Conservation (phyloP, 2,797 vertebrate species). For the Okamejei kenojei region DNA sequence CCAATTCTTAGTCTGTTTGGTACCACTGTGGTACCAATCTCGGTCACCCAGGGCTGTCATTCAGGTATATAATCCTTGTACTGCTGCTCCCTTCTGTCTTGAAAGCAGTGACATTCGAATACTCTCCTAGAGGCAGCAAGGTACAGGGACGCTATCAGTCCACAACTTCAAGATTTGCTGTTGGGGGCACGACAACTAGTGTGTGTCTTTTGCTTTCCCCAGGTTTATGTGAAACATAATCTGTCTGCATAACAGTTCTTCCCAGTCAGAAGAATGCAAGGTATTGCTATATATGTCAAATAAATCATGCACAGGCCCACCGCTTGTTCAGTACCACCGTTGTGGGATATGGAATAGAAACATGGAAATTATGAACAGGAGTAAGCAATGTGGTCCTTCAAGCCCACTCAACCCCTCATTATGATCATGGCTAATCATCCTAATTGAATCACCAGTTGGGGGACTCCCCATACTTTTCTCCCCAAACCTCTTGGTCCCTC, state of each 20-base stretch:
- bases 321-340: not conserved
- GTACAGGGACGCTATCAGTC: no score
- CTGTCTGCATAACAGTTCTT: not conserved
- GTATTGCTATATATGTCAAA: not conserved
- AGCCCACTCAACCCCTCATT: no score
- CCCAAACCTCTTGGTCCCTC: no score
- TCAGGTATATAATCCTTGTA: slow-evolving; percentile 61
- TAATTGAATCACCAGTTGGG: no score
- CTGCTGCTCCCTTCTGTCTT: no score
- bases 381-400: no score
- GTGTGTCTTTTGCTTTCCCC: not conserved
- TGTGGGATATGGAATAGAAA: not conserved
- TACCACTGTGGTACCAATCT: slow-evolving; percentile 82
- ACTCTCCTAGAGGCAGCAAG: not conserved
- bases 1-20: no score
- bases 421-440: no score
- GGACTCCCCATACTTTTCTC: no score
- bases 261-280: not conserved
- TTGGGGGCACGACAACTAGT: not conserved
- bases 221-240: not conserved
- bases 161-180: not conserved
- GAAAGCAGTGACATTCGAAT: not conserved
- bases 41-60: slow-evolving; percentile 83
- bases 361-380: no score
- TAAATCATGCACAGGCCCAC: not conserved